Conservation (phyloP, 1,140 invertebrate species). For the Patella vulgata region DNA sequence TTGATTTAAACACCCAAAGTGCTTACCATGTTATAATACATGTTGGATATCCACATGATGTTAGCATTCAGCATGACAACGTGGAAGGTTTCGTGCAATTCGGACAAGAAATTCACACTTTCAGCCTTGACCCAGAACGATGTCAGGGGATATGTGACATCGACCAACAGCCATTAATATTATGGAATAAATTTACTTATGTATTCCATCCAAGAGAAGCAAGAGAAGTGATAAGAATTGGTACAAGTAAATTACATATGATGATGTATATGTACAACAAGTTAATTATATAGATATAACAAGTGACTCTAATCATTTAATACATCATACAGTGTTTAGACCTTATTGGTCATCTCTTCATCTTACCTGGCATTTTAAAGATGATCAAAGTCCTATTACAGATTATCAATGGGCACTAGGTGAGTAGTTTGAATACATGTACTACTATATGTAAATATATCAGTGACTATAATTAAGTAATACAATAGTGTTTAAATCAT, state of each 20-base stretch:
- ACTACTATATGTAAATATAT: too few relatives aligned
- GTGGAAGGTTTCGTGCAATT: conserved; percentile 13
- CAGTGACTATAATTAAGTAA: too few relatives aligned
- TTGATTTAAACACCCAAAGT: background rate
- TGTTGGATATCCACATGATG: conserved; percentile 14
- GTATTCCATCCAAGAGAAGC: conserved; percentile 20
- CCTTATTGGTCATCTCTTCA: conserved; percentile 44
- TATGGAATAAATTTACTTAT: conserved; percentile 42
- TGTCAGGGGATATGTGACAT: conserved; percentile 11
- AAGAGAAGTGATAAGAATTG: conserved; percentile 17
- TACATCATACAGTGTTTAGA: conserved; percentile 29
- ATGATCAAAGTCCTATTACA: conserved; percentile 33
- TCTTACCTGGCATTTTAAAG: conserved; percentile 37
- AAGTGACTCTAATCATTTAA: background rate
- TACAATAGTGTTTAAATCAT: too few relatives aligned
- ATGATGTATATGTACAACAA: conserved; percentile 15
- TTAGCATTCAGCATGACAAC: conserved; percentile 12
- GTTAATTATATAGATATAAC: conserved; percentile 13
- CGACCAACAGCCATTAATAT: conserved; percentile 7
- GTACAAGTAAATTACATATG: conserved; percentile 4
- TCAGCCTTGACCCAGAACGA: conserved; percentile 16
- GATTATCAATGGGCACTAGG: conserved; percentile 48
- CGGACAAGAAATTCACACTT: conserved; percentile 9
- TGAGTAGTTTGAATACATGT: too few relatives aligned
- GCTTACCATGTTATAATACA: conserved; percentile 17